Conservation (phyloP, 2,888 invertebrate genomes). For the Leucophenga montana region DNA sequence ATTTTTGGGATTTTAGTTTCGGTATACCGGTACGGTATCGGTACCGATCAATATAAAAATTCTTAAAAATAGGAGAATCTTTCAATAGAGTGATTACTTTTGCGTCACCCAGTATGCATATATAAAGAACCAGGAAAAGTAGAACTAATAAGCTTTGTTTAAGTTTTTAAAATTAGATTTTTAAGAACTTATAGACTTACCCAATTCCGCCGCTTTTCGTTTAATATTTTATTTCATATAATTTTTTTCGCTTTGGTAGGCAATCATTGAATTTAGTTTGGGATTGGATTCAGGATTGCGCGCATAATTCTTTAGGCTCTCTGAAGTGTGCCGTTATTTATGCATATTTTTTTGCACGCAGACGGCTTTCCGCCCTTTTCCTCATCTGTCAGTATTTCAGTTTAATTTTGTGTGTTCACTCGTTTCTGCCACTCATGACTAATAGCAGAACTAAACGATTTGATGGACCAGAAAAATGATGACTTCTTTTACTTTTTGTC, state of each 20-base stretch:
- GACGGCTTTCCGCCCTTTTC: neutral
- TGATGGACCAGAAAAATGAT: slow-evolving; percentile 72
- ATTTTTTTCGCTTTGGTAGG: neutral
- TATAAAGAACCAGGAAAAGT: too few species aligned
- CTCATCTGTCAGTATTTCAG: neutral
- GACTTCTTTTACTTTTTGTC: slow-evolving; percentile 63
- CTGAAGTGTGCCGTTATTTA: slow-evolving; percentile 21
- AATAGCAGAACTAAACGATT: slow-evolving; percentile 72
- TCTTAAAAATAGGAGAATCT: too few species aligned
- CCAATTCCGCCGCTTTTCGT: neutral
- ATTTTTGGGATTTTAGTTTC: too few species aligned
- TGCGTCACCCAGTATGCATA: too few species aligned
- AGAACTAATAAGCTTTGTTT: too few species aligned
- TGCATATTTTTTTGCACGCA: neutral
- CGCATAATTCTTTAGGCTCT: neutral
- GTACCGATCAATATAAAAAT: too few species aligned
- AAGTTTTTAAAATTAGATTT: too few species aligned
- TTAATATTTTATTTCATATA: slow-evolving; percentile 1
- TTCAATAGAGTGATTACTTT: too few species aligned
- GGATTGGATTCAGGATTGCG: neutral
- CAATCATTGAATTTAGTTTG: neutral
- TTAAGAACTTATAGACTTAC: too few species aligned
- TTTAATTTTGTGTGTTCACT: neutral
- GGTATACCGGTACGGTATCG: too few species aligned
- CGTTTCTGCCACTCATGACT: slow-evolving; percentile 59